Evolutionary conservation across 2,888 invertebrate genomes (phyloP).

Genomic region (Cyrtodaria siliqua): DNA sequence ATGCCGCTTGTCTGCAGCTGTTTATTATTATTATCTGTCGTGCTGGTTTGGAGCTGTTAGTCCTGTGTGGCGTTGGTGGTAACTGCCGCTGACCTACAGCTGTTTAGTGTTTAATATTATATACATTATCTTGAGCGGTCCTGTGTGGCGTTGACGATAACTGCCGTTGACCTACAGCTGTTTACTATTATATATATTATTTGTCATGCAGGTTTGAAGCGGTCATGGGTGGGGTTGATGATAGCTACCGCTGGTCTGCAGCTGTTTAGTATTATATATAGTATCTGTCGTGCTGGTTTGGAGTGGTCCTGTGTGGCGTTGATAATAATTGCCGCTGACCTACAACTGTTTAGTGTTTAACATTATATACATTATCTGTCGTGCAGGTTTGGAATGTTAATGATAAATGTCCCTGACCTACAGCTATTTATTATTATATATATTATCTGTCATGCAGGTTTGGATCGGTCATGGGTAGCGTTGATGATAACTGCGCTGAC

Average conservation of each 20-base stretch:
- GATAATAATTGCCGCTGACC: conserved; percentile 66
- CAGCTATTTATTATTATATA: background rate
- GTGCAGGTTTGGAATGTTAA: conserved; percentile 72
- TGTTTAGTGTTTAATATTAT: too few relatives aligned
- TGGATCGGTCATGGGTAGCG: conserved; percentile 74
- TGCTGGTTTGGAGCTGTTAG: conserved; percentile 73
- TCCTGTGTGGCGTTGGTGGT: conserved; percentile 73
- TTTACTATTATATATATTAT: too few relatives aligned
- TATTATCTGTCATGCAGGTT: conserved; percentile 70
- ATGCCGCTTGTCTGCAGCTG: too few relatives aligned
- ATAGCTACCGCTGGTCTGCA: conserved; percentile 67
- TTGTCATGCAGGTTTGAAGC: conserved; percentile 71
- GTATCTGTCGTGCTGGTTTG: too few relatives aligned
- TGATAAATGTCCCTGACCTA: conserved; percentile 63
- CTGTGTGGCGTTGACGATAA: conserved; percentile 72
- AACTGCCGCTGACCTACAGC: conserved; percentile 64
- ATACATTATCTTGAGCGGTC: too few relatives aligned
- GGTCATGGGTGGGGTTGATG: conserved; percentile 72
- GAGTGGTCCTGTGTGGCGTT: conserved; percentile 73
- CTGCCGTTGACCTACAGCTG: conserved; percentile 37
- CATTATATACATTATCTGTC: too few relatives aligned
- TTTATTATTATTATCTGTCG: too few relatives aligned
- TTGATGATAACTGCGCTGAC: conserved; percentile 69
- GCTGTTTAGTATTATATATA: conserved; percentile 70
- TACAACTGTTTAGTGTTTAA: conserved; percentile 70